Evolutionary conservation across 1,140 invertebrate species (phyloP), one percentile per base, ranked within the genome.

Genomic region (Dreissena rostriformis): DNA sequence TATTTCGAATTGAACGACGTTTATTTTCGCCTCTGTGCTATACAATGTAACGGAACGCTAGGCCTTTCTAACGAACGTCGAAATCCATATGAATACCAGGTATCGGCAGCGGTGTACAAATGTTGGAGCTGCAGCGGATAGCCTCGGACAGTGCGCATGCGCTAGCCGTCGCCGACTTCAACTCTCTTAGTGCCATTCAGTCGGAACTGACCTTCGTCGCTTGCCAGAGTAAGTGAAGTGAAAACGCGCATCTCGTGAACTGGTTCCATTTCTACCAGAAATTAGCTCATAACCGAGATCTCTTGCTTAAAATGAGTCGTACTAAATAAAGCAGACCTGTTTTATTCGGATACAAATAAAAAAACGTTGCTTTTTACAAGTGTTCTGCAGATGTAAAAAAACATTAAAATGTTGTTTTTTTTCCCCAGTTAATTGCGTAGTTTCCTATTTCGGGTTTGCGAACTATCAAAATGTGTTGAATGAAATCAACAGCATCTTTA

Each of bases 161-260:
- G 17, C 85, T 86, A 53, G 66, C 65, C 17, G 88, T 89, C 0
- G 72, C 80, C 17, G 84, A 84, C 70, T 90, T 88, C 72, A 65
- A 84, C 49, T 79, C 84, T 15, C 67, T 90, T 24, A n/a, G 82
- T 22, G 66, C 80, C 11, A 86, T 90, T 6, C 68, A 85, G 15
- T 79, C 77, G 17, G 87, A 88, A 76, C 67, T 88, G 26, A 79
- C 84, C 7, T 85, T 80, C 22, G 75, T 85, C 17, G 77, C 87
- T 39, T 88, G 87, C 74, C 39, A 87, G 75, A 78, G 85, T 86
- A n/a, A 80, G 84, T 77, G 67, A 51, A 24, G 8, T 83, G 28
- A 39, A 57, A 14, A n/a, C 14, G n/a, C 55, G 14, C n/a, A n/a
- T 14, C 14, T 14, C n/a, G n/a, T 14, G 55, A n/a, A 14, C n/a